Evolutionary conservation across 2,888 invertebrate genomes (phyloP), one percentile per base, ranked within the genome.

Genomic region (Craniophora ligustri): DNA sequence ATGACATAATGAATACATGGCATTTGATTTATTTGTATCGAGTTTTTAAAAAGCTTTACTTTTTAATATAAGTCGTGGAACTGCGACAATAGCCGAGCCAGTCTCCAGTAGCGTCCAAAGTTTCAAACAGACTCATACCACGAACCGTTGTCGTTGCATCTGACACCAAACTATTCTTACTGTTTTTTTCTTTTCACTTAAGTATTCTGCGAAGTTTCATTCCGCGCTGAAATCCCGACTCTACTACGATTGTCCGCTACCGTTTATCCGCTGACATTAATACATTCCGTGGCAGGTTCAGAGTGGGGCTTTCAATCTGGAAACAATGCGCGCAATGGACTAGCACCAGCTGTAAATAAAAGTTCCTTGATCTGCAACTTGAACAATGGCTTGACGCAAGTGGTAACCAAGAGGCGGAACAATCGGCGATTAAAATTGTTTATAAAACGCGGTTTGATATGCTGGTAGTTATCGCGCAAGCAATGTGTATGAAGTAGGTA

Each of bases 391-490:
- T 75, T 81, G 85, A 85, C 82, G 86, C 81, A 84, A 83, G 79
- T 80, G 79, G 81, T 80, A 75, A 78, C 81, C 76, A 79, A 80
- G 80, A 82, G 79, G 78, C 84, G 82, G 85, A 91, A 92, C 92
- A 92, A 92, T 92, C 85, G 84, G 57, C 84, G 85, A 88, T 88
- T 88, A 88, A 88, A 87, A 84, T 81, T 91, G 91, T 91, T 91
- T 91, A 88, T 88, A 84, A 88, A 88, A 84, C 80, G 81, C 73
- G 69, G 73, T 75, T 78, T 84, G 86, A 87, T 88, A 85, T 77
- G 81, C 72, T 64, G 63, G 78, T 71, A 76, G 82, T 84, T 85
- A 87, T 85, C 86, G 84, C 66, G 50, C 59, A 56, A 63, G 60
- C 57, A 59, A 71, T 65, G 63, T 72, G 69, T 54, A 62, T 62